phyloP scores from a whole-genome alignment of 2,113 vertebrate species.

The Zootoca vivipara region DNA sequence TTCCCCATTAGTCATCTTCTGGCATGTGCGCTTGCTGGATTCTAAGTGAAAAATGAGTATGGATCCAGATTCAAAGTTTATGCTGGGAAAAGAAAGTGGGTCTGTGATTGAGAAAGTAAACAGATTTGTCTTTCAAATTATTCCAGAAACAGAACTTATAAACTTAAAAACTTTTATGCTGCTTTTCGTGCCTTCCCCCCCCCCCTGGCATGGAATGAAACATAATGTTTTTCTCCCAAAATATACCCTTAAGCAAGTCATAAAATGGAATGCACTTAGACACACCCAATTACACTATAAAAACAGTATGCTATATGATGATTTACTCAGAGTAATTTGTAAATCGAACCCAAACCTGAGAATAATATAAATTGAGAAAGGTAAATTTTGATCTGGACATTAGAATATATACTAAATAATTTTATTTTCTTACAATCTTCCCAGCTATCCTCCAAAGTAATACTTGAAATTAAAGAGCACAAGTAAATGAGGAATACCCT shows the following conservation, averaged over 20 bases:
- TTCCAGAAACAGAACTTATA: slow-evolving; percentile 52
- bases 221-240: slow-evolving; percentile 57
- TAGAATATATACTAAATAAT: slow-evolving; percentile 28
- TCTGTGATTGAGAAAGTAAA: slow-evolving; percentile 39
- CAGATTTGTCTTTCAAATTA: slow-evolving; percentile 41
- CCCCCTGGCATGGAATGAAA: slow-evolving; percentile 58
- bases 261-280: slow-evolving; percentile 67
- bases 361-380: slow-evolving; percentile 59
- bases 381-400: slow-evolving; percentile 57
- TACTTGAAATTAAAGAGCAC: slow-evolving; percentile 29
- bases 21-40: not conserved
- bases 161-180: slow-evolving; percentile 42
- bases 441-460: slow-evolving; percentile 28
- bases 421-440: not conserved
- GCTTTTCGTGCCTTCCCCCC: slow-evolving; percentile 39
- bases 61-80: slow-evolving; percentile 14
- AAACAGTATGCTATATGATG: slow-evolving; percentile 61
- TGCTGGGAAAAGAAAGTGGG: slow-evolving; percentile 6
- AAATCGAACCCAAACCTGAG: slow-evolving; percentile 63
- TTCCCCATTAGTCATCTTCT: not conserved
- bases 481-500: not conserved
- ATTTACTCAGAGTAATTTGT: slow-evolving; percentile 70
- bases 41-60: slow-evolving; percentile 22
- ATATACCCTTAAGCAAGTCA: slow-evolving; percentile 67
- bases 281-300: slow-evolving; percentile 71